A percentile compares a stretch with the other conserved stretches of the same genome.
These are phyloP conservation scores for Artemia sinica DNA, from an alignment of 2,888 invertebrate genomes.

Conservation along the genomic window DNA sequence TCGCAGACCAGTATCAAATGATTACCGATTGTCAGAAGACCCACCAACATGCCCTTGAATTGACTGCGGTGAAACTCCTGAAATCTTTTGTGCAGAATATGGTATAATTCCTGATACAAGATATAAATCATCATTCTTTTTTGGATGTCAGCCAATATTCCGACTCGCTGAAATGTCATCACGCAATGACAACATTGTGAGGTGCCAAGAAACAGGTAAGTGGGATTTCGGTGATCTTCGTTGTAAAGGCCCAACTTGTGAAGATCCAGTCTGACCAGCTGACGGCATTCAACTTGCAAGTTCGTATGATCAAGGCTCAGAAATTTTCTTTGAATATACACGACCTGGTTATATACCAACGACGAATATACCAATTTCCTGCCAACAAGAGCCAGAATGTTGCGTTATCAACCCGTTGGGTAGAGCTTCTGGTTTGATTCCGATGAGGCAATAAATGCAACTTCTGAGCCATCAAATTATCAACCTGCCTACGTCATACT, in stretches of 20 bases:
- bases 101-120: slow-evolving; percentile 70
- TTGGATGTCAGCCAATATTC: slow-evolving; percentile 88
- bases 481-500: slow-evolving; percentile 72
- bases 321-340: slow-evolving; percentile 74
- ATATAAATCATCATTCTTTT: slow-evolving; percentile 83
- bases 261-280: slow-evolving; percentile 82
- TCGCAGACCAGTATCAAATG: slow-evolving; percentile 68
- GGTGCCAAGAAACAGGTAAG: slow-evolving; percentile 74
- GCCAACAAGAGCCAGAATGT: slow-evolving; percentile 80
- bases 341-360: slow-evolving; percentile 82
- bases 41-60: slow-evolving; percentile 69
- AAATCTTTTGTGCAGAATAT: slow-evolving; percentile 83
- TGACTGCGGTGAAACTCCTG: slow-evolving; percentile 77
- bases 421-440: slow-evolving; percentile 79
- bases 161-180: slow-evolving; percentile 80
- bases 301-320: slow-evolving; percentile 50
- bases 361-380: slow-evolving; percentile 72
- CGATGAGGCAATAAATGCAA: slow-evolving; percentile 84
- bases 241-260: slow-evolving; percentile 91
- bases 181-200: slow-evolving; percentile 74
- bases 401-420: slow-evolving; percentile 79
- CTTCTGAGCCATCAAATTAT: slow-evolving; percentile 69
- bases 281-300: slow-evolving; percentile 67
- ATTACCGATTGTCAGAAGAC: slow-evolving; percentile 75
- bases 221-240: slow-evolving; percentile 94